Base-by-base conservation (phyloP, 2,888 invertebrate species). In the Lasioglossum leucozonium region DNA sequence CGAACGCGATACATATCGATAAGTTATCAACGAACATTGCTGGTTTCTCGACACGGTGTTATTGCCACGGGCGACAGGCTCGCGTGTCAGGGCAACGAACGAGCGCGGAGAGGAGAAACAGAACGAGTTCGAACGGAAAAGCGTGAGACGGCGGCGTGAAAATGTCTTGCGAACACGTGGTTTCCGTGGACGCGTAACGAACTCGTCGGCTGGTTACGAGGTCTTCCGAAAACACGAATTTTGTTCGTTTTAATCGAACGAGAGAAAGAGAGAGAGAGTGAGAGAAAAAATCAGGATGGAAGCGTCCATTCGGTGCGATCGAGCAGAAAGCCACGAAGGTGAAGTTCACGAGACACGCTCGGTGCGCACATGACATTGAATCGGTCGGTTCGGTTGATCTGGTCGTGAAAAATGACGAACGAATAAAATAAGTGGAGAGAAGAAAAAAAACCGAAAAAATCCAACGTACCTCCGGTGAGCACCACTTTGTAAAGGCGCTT, bases 401-500 rank as follows among this genome's bases (percentile, higher is more conserved):
- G 3, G 6, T 62, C 62, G 62, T 2, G 18, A 18, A 18, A 16
- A 16, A 62, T 4, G 16, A n/a, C n/a, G n/a, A 30, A 30, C 18
- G 5, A 26, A 62, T 26, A 62, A 58, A 30, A 16, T 34, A 8
- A 18, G n/a, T n/a, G n/a, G n/a, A n/a, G n/a, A 10, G 34, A 42
- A 55, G n/a, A 69, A 71, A n/a, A n/a, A n/a, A n/a, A n/a, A n/a
- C n/a, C n/a, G n/a, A n/a, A n/a, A n/a, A 65, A 26, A 72, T 34
- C 5, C 55, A 10, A 55, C 97, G 96, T 96, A 98, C 98, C 98
- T 96, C 98, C 98, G 91, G 98, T 98, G 90, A 98, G 96, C 90
- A 98, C 98, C 92, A 98, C 96, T 96, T 97, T 98, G 96, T 98
- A 98, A 91, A 98, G 96, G 91, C 97, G 97, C 95, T 97, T 97